These are phyloP conservation scores for Tinamus guttatus DNA, from an alignment of 2,113 vertebrate genomes.

Conservation along the genomic window DNA sequence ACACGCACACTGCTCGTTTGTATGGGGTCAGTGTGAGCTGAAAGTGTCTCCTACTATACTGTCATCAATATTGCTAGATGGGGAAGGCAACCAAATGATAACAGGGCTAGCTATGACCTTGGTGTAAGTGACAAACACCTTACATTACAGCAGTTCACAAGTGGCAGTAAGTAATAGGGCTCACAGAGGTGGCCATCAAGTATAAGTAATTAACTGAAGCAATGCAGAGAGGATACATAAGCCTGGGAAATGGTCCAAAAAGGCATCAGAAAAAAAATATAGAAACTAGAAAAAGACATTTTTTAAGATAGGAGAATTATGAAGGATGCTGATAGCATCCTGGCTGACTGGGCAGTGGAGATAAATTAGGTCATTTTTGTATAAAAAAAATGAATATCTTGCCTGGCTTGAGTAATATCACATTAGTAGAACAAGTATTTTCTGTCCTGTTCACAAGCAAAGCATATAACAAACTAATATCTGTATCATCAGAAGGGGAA, in stretches of 20 bases:
- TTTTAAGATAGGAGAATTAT: slow-evolving; percentile 3
- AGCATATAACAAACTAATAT: neutral
- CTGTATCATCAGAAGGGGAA: rapidly evolving
- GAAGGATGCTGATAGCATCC: slow-evolving; percentile 28
- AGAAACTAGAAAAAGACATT: neutral
- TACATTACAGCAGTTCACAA: slow-evolving; percentile 59
- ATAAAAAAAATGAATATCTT: neutral
- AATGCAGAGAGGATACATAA: slow-evolving; percentile 42
- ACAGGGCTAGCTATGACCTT: slow-evolving; percentile 64
- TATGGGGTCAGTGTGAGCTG: neutral
- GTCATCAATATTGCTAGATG: slow-evolving; percentile 43
- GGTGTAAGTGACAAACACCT: slow-evolving; percentile 59
- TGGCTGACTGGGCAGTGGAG: slow-evolving; percentile 19
- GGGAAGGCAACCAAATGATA: slow-evolving; percentile 45
- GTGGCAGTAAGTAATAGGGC: slow-evolving; percentile 69
- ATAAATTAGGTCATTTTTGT: slow-evolving; percentile 13
- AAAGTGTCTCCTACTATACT: slow-evolving; percentile 2
- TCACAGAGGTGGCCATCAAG: slow-evolving; percentile 71
- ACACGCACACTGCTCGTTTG: neutral
- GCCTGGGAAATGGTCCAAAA: slow-evolving; percentile 78
- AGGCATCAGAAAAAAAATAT: slow-evolving; percentile 50
- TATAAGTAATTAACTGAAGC: slow-evolving; percentile 75
- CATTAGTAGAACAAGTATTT: neutral
- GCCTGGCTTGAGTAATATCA: neutral
- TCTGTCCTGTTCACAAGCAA: neutral